Conservation (phyloP, 1,140 invertebrate genomes). For the Druon quercuslanigerum region DNA sequence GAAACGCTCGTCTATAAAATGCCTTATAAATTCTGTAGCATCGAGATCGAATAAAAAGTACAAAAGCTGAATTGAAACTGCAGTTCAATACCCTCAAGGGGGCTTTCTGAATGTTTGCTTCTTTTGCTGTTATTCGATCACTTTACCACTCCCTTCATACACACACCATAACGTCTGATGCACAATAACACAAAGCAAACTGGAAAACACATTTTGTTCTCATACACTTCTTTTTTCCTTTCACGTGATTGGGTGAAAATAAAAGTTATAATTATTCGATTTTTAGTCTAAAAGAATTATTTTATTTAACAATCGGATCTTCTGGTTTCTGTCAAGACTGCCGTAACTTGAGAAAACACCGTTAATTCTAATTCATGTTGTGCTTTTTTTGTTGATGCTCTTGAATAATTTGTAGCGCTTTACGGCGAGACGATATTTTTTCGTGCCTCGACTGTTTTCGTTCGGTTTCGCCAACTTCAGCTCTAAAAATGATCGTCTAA, state of each 20-base stretch:
- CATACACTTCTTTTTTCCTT: background rate
- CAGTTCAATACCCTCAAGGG: conserved; percentile 1
- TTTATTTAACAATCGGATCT: too few relatives aligned
- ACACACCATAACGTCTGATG: background rate
- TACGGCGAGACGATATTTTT: too few relatives aligned
- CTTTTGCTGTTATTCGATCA: background rate
- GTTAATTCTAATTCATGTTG: too few relatives aligned
- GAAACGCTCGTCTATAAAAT: background rate
- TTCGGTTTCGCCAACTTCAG: too few relatives aligned
- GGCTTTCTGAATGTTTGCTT: background rate
- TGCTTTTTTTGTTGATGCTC: too few relatives aligned
- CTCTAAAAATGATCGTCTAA: too few relatives aligned
- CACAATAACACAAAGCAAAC: background rate
- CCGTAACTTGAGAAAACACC: too few relatives aligned
- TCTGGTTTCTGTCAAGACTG: too few relatives aligned
- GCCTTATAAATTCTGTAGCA: background rate
- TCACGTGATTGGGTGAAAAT: background rate
- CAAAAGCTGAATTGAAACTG: conserved; percentile 4
- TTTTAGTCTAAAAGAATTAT: too few relatives aligned
- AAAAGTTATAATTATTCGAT: too few relatives aligned
- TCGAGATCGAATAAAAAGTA: background rate
- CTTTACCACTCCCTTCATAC: background rate
- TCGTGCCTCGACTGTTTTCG: too few relatives aligned
- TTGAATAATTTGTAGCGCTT: too few relatives aligned
- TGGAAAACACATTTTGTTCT: background rate